Evolutionary conservation across 2,888 invertebrate genomes (phyloP), one percentile per base, ranked within the genome.

Genomic region (Euphydryas editha): DNA sequence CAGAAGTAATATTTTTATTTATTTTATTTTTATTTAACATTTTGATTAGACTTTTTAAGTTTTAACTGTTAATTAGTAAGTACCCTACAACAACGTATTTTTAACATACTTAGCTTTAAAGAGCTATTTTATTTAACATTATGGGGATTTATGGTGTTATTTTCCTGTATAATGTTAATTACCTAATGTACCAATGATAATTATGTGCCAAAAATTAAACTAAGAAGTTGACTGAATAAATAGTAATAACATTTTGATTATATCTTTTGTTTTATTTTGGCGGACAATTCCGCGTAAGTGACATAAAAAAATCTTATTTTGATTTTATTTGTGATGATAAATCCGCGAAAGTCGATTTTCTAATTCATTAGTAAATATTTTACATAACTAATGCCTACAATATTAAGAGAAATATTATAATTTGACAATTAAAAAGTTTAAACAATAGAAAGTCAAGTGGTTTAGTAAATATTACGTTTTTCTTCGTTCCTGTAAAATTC

Each of bases 351-450:
- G n/a, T 42, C 42, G 42, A 42, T 42, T 42, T 42, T n/a, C 42
- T 42, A 42, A 42, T 42, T 42, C 13, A 42, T 42, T 42, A 42
- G n/a, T 42, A 42, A 13, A 42, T 42, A 42, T 42, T 42, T 42
- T n/a, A 42, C 42, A 42, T 42, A 42, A 15, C 42, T 11, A 5
- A 42, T 42, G 42, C 42, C 42, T 42, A 42, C 42, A 42, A 42
- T 42, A 42, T 13, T n/a, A 42, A 42, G 42, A 42, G 4, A n/a
- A 42, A 42, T 42, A 42, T 42, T 15, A 42, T 42, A 42, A 42
- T 42, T 42, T 42, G 42, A 42, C 42, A 42, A 46, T 46, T 46
- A n/a, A 46, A 46, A 46, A 18, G 46, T 46, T 46, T 46, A 17
- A 18, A 46, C 46, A 46, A 46, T 46, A 17, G 18, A 18, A 46